Evolutionary conservation across 2,797 vertebrate species (phyloP), one percentile per base, ranked within the genome.

Genomic region (Poeciliopsis turneri): DNA sequence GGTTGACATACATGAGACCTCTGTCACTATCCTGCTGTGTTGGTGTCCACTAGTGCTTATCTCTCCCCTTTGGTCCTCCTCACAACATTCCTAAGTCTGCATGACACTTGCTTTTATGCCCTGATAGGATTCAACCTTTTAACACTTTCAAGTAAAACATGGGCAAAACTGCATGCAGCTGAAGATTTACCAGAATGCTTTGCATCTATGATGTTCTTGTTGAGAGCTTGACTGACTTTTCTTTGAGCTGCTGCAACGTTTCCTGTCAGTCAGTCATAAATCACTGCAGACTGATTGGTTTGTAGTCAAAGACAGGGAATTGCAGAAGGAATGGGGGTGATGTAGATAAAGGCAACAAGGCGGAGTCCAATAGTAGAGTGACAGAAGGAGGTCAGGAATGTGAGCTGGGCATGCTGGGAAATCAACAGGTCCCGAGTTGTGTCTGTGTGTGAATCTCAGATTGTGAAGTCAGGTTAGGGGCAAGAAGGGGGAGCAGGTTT

Each of bases 311-410:
- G 82, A 77, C 69, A 61, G 41, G 57, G 76, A 74, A 59, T 41
- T 73, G 23, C 55, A 72, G 70, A 68, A 51, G 81, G 25, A 77
- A 28, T 33, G 80, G 77, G 76, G 83, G 69, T 71, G 78, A 77
- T 30, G 78, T 77, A 28, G 84, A 84, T 76, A 66, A 74, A 85
- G 76, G 72, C 77, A 83, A 61, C 47, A 81, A 49, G 79, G 82
- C 83, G 75, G 89, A 92, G 86, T 92, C 85, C 86, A 93, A 86
- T 78, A 59, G 90, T 79, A 89, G 89, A 92, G 72, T 94, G 93
- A 95, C 93, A 92, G 90, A 95, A 95, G 89, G 92, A 94, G 92
- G 94, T 93, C 93, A 95, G 92, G 92, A 95, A 95, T 94, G 93
- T 72, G 86, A 92, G 92, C 80, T 47, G 77, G 74, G 93, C 89